Evolutionary conservation across 2,113 vertebrate genomes (phyloP).

Genomic region (Plecturocebus donacophilus): DNA sequence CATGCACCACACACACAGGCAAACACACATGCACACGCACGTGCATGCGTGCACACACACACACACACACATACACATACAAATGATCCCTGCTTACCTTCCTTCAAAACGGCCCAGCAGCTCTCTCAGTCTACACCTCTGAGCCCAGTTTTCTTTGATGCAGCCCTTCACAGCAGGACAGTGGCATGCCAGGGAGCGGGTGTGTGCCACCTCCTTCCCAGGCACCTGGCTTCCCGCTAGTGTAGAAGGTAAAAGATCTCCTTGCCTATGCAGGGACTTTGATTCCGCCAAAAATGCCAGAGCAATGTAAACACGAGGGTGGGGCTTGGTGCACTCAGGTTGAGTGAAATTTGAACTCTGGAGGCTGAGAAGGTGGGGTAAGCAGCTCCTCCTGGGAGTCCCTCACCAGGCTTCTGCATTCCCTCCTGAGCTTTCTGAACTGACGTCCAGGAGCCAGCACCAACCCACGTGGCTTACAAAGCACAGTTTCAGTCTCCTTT

Average conservation of each 20-base stretch:
- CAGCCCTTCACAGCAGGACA: not conserved
- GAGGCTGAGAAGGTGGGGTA: slow-evolving; percentile 65
- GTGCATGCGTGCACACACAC: not conserved
- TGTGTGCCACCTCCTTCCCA: not conserved
- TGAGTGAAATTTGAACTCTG: slow-evolving; percentile 88
- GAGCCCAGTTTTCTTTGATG: not conserved
- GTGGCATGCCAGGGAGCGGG: not conserved
- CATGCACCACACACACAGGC: not conserved
- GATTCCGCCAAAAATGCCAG: slow-evolving; percentile 86
- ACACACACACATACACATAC: not conserved
- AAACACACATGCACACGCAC: not conserved
- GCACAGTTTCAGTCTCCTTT: not conserved
- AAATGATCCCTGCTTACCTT: slow-evolving; percentile 70
- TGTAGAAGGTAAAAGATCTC: slow-evolving; percentile 81
- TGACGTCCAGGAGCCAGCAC: not conserved
- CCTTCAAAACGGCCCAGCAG: not conserved
- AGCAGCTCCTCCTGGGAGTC: slow-evolving; percentile 28
- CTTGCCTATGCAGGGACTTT: slow-evolving; percentile 80
- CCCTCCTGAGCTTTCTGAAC: not conserved
- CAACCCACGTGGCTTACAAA: not conserved
- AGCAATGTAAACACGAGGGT: slow-evolving; percentile 91
- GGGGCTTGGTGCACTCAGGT: slow-evolving; percentile 79
- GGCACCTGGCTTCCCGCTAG: not conserved
- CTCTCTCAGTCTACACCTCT: fast-evolving
- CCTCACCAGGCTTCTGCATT: slow-evolving; percentile 3